Percentiles rank a stretch among this genome's conserved stretches.
These are phyloP conservation scores for Coryphaenoides rupestris DNA, from an alignment of 2,113 vertebrate genomes.

Conservation along the genomic window DNA sequence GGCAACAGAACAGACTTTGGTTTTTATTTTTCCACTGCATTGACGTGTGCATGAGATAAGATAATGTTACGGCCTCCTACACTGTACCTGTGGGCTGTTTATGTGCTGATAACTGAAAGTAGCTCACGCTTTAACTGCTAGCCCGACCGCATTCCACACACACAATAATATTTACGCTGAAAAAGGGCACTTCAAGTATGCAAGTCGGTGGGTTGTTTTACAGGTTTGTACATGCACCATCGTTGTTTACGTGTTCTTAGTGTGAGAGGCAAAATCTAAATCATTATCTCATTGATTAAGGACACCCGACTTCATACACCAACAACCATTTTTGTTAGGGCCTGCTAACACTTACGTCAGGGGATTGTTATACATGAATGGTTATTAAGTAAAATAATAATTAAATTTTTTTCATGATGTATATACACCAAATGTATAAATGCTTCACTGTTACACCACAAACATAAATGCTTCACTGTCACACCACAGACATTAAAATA, in stretches of 20 bases:
- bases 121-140: constrained; percentile 30
- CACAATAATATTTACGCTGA: constrained; percentile 39
- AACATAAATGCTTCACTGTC: too few species aligned
- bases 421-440: too few species aligned
- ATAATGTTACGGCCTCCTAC: too few species aligned
- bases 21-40: background rate
- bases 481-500: too few species aligned
- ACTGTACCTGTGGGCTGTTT: background rate
- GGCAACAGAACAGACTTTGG: background rate
- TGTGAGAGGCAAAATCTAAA: background rate
- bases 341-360: background rate
- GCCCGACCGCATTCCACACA: constrained; percentile 45
- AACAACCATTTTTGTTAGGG: background rate
- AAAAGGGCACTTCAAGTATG: constrained; percentile 25
- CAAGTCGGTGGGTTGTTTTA: constrained; percentile 39
- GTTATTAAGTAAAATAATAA: too few species aligned
- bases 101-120: constrained; percentile 7
- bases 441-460: too few species aligned
- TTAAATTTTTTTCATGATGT: too few species aligned
- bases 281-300: background rate
- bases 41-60: background rate
- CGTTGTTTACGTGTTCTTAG: constrained; percentile 1
- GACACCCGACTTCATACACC: background rate
- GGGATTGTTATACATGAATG: too few species aligned
- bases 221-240: constrained; percentile 38